Base-by-base conservation (phyloP, 2,113 vertebrate species). In the Pogona vitticeps region DNA sequence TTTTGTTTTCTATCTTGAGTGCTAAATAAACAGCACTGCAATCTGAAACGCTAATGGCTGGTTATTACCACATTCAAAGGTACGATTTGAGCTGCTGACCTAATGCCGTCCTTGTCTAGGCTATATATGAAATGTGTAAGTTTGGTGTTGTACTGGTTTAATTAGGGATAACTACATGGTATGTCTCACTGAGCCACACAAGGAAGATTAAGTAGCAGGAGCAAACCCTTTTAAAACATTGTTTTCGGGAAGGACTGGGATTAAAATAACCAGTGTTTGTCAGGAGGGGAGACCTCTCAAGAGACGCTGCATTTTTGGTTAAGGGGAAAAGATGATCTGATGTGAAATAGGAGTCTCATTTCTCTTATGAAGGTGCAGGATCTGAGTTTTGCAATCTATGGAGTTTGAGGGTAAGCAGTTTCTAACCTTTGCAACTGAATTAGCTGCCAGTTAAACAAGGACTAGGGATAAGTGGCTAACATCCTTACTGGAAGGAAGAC, bases 1-100 rank as follows among this genome's bases (percentile, higher is more conserved):
- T 94, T 88, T 95, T 88, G 80, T 92, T 95, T 95, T 95, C 89
- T 94, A 95, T 97, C 85, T 96, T 96, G 85, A 93, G 80, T 2
- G 6, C 52, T 91, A 81, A 31, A 89, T 89, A 93, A 95, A 90
- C 91, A 96, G 89, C 89, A 91, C 88, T 94, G 95, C 94, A 96
- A 94, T 91, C 94, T 94, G 96, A 96, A 40, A 90, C 93, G 91
- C 90, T 73, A 93, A 94, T 91, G 93, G 92, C 96, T 95, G 94
- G 78, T 95, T 88, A 92, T 97, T 96, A 95, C 79, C 93, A 85
- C 67, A 80, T 88, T 92, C 91, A 86, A 94, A 95, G 79, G 56
- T 78, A 88, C 86, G 82, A 70, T 90, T 94, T 93, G 95, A 92
- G 94, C 93, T 80, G 23, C 21, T 17, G 52, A 95, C 88, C 87